Base-by-base conservation (phyloP, 1,140 invertebrate genomes). In the Drosophila sulfurigaster region DNA sequence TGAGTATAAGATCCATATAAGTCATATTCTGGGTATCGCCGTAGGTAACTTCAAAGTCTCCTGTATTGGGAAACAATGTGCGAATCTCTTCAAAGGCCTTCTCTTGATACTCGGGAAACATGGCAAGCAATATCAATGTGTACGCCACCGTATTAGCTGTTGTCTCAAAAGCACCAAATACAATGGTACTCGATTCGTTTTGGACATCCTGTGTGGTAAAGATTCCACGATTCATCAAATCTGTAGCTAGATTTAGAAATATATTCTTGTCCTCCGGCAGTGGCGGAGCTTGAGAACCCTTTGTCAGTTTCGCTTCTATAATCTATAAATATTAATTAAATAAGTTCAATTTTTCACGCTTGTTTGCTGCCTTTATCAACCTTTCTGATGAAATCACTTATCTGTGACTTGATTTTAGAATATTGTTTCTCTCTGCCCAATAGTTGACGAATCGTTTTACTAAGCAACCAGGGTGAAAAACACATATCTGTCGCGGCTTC, bases 161-260 rank as follows among this genome's bases (percentile, higher is more conserved):
- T 20, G 91, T 92, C 35, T 92, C 91, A 49, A 91, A 92, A 0
- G 89, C 91, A 1, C 90, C 87, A 76, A 92, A 89, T 0, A 92
- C 83, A 52, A 92, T 89, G 1, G 82, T 64, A 75, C 91, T 92
- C 0, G 83, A 89, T 66, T 92, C 90, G 28, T 91, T 81, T 52
- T 87, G 83, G 4, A 92, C 91, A 57, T 92, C 86, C 35, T 82
- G 73, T 74, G 54, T 77, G 5, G n/a, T 81, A 13, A 92, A 92
- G 2, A 78, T 51, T 5, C 85, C 87, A 0, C 75, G 75, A 28
- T 56, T 77, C 2, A 87, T 32, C 8, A 92, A 52, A 57, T 92
- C 91, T 0, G 72, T 81, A 4, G 79, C 79, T 5, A 86, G 60
- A 49, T 92, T 85, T 0, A 92, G 70, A 30, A 89, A 90, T 65